These are phyloP conservation scores for Schlechtendalia chinensis DNA, from an alignment of 1,140 invertebrate genomes.

Conservation along the genomic window DNA sequence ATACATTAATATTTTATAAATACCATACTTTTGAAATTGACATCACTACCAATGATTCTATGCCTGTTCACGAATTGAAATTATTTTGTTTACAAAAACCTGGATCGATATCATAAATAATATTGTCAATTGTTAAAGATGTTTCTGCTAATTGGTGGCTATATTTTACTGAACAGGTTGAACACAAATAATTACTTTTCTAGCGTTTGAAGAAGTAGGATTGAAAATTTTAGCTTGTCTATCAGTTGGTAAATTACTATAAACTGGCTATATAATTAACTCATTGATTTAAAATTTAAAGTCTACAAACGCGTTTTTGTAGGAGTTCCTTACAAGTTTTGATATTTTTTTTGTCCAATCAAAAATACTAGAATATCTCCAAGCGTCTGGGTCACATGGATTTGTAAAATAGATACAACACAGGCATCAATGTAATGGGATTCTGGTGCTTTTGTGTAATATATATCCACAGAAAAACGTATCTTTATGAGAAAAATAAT, in stretches of 20 bases:
- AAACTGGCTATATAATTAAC: too few species aligned
- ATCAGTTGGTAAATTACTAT: too few species aligned
- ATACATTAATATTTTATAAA: too few species aligned
- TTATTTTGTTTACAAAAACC: constrained; percentile 99
- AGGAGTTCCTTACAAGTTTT: too few species aligned
- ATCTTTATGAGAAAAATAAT: constrained; percentile 57
- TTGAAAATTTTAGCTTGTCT: constrained; percentile 99
- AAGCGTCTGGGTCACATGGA: constrained; percentile 93
- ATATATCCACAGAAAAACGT: constrained; percentile 87
- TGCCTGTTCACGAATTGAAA: too few species aligned
- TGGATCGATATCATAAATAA: constrained; percentile 98
- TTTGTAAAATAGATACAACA: constrained; percentile 94
- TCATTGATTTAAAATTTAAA: constrained; percentile 93
- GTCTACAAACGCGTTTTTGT: constrained; percentile 80
- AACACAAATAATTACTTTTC: constrained; percentile 78
- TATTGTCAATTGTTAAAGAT: too few species aligned
- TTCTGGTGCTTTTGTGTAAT: constrained; percentile 98
- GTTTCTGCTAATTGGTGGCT: too few species aligned
- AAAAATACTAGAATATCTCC: constrained; percentile 97
- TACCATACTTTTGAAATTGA: too few species aligned
- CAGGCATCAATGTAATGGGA: constrained; percentile 97
- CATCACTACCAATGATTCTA: too few species aligned
- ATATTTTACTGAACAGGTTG: too few species aligned
- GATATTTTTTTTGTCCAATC: constrained; percentile 95
- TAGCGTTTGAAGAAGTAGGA: constrained; percentile 88